A percentile compares a stretch with the other conserved stretches of the same genome.
These are phyloP conservation scores for Centrocercus urophasianus DNA, from an alignment of 2,113 vertebrate species.

Conservation along the genomic window DNA sequence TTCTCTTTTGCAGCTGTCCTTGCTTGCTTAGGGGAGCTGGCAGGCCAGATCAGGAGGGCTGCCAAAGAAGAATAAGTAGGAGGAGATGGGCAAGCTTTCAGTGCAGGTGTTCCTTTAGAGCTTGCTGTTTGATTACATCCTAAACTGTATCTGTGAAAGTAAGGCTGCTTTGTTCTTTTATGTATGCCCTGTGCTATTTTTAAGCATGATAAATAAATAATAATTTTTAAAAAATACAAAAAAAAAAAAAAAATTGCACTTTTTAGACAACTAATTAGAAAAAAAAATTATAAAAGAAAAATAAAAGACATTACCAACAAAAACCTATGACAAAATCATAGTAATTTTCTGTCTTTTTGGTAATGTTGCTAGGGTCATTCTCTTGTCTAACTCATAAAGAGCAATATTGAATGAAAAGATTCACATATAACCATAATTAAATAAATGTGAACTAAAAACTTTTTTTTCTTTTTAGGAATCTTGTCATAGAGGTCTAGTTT, in stretches of 20 bases:
- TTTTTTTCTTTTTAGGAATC: background rate
- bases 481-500: background rate
- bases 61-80: slow-evolving; percentile 48
- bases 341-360: background rate
- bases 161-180: slow-evolving; percentile 32
- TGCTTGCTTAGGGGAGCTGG: slow-evolving; percentile 9
- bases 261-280: slow-evolving; percentile 24
- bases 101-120: slow-evolving; percentile 65
- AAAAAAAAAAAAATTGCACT: background rate
- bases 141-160: slow-evolving; percentile 33
- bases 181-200: slow-evolving; percentile 43
- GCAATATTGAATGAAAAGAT: background rate
- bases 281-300: slow-evolving; percentile 44
- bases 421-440: background rate
- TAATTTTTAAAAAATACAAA: background rate
- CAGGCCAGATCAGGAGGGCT: slow-evolving; percentile 15
- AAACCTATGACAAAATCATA: background rate
- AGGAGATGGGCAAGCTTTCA: slow-evolving; percentile 33
- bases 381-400: background rate
- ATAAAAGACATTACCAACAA: slow-evolving; percentile 1
- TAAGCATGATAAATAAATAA: background rate
- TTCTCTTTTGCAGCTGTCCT: slow-evolving; percentile 66
- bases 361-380: background rate
- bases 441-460: background rate
- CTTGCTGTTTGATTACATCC: slow-evolving; percentile 33